Conservation (phyloP, 2,888 invertebrate species). For the Eilema griseolum region DNA sequence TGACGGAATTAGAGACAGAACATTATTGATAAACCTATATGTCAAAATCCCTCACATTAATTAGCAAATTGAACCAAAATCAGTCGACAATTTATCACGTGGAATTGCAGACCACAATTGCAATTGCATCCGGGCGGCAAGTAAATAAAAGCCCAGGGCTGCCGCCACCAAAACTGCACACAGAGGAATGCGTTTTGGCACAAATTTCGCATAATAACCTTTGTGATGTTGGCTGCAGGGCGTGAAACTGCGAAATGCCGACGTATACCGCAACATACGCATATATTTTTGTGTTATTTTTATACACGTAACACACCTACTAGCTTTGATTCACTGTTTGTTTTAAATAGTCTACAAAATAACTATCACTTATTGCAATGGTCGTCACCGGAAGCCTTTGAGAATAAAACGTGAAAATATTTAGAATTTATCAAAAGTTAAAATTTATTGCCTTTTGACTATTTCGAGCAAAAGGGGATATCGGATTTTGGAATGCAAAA, state of each 20-base stretch:
- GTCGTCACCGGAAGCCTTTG: neutral
- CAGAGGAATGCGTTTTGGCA: conserved; percentile 74
- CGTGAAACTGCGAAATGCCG: conserved; percentile 60
- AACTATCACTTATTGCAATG: too few species aligned
- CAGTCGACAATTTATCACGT: conserved; percentile 71
- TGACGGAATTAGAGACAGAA: neutral
- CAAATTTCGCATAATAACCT: conserved; percentile 79
- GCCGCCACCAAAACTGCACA: conserved; percentile 68
- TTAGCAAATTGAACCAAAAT: conserved; percentile 68
- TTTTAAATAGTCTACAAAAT: too few species aligned
- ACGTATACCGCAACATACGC: conserved; percentile 41
- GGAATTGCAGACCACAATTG: conserved; percentile 67
- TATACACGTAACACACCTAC: conserved; percentile 29
- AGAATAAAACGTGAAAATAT: neutral
- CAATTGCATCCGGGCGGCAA: conserved; percentile 67
- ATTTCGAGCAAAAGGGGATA: neutral
- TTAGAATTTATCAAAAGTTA: neutral
- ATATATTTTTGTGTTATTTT: conserved; percentile 40
- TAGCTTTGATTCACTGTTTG: neutral
- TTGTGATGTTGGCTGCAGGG: conserved; percentile 64
- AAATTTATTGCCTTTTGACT: too few species aligned
- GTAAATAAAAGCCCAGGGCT: conserved; percentile 72
- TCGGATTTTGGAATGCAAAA: neutral
- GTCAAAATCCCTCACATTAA: conserved; percentile 63
- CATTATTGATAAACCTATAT: conserved; percentile 28